phyloP scores from a whole-genome alignment of 2,113 vertebrate genomes.

The Calypte anna region DNA sequence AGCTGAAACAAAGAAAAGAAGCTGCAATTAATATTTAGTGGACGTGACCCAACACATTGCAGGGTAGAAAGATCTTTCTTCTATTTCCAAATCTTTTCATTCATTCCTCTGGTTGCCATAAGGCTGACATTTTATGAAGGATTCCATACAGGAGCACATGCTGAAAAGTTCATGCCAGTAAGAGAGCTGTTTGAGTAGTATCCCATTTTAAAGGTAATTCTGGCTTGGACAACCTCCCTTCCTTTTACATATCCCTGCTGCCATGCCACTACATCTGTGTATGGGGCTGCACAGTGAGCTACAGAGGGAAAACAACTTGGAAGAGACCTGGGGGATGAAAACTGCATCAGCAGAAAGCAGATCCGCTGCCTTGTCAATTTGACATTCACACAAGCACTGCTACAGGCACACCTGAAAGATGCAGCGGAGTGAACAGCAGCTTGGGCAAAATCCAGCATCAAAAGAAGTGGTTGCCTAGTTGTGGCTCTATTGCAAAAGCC shows the following conservation, averaged over 20 bases:
- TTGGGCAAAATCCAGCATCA: neutral
- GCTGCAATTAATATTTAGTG: neutral
- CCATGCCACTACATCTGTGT: neutral
- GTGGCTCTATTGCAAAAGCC: neutral
- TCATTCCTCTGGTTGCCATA: neutral
- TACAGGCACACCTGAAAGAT: neutral
- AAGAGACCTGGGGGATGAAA: neutral
- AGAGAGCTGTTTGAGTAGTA: neutral
- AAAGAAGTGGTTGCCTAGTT: neutral
- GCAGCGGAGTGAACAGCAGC: neutral
- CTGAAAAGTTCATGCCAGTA: neutral
- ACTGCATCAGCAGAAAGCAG: accelerated
- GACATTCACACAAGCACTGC: neutral
- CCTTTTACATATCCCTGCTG: neutral
- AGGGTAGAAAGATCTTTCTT: neutral
- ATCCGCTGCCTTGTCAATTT: accelerated
- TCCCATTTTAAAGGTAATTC: neutral
- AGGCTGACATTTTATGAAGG: neutral
- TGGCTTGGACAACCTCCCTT: neutral
- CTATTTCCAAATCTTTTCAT: neutral
- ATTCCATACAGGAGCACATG: neutral
- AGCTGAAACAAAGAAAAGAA: conserved; percentile 77
- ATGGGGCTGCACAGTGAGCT: neutral
- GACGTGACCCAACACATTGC: neutral
- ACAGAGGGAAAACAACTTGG: neutral